Base-by-base conservation (phyloP, 1,140 invertebrate species). In the Myzus persicae region DNA sequence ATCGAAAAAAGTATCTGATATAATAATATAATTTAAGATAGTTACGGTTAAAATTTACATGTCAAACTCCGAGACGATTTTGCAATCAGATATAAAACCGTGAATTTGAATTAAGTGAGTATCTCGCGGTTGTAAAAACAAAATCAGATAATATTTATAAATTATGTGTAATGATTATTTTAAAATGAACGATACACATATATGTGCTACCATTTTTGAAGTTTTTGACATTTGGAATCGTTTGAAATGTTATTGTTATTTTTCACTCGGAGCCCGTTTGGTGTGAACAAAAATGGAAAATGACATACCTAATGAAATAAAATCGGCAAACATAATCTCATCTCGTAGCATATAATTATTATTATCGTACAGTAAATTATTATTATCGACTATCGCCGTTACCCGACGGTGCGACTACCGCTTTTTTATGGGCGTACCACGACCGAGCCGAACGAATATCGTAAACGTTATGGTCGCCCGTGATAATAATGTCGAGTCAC, bases 251-350 rank as follows among this genome's bases (percentile, higher is more conserved):
- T 54, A 31, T 59, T 59, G 14, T 59, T 59, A 3, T 31, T 31
- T 67, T 67, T 67, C n/a, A n/a, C 59, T 67, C 26, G 26, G 54
- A 59, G 26, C 14, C 26, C 26, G 54, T 59, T 26, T 2, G 8
- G 2, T 0, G 54, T 31, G 14, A 5, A n/a, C 59, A n/a, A 31
- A n/a, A 67, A 67, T 67, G 31, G 31, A 67, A 67, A n/a, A 67
- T 4, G 31, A 14, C 8, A 14, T 0, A n/a, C 9, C 0, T 44
- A n/a, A 67, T 2, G 31, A 67, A n/a, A n/a, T n/a, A 1, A n/a
- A 18, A 67, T 18, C 31, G 59, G 31, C 14, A 67, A 18, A 67
- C 59, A n/a, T 14, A n/a, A 18, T 67, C n/a, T 67, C 59, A 6
- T 76, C 4, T 76, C 31, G 31, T n/a, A 18, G 31, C 31, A 6